A percentile compares a stretch with the other conserved stretches of the same genome.
phyloP scores from a whole-genome alignment of 2,888 invertebrate species.

The Stictocephala bisonia region DNA sequence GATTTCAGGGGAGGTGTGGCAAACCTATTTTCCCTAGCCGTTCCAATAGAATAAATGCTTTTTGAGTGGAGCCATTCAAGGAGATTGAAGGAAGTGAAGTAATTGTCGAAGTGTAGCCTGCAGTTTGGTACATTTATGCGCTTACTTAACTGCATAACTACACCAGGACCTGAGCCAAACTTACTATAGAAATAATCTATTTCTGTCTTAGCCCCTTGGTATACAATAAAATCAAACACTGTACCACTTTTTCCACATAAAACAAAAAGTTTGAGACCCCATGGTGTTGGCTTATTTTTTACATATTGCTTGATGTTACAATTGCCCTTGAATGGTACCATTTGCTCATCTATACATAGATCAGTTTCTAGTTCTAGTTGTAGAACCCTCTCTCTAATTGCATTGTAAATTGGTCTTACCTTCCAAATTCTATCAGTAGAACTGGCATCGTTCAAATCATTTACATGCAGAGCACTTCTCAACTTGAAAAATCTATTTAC shows the following conservation, averaged over 20 bases:
- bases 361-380: constrained; percentile 8
- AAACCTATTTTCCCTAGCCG: constrained; percentile 45
- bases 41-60: constrained; percentile 45
- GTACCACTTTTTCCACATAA: constrained; percentile 54
- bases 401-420: constrained; percentile 43
- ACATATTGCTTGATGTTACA: constrained; percentile 56
- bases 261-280: constrained; percentile 56
- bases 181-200: constrained; percentile 22
- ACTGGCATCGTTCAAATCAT: constrained; percentile 21
- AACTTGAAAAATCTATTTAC: constrained; percentile 52
- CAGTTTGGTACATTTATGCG: constrained; percentile 31
- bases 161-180: constrained; percentile 50
- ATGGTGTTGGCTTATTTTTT: constrained; percentile 54
- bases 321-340: constrained; percentile 57
- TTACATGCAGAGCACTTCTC: constrained; percentile 51
- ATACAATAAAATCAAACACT: constrained; percentile 55
- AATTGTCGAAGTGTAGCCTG: constrained; percentile 52
- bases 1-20: constrained; percentile 43
- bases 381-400: constrained; percentile 22
- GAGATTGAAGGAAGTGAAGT: constrained; percentile 45
- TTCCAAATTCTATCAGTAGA: constrained; percentile 44
- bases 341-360: constrained; percentile 49
- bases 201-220: constrained; percentile 54
- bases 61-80: constrained; percentile 29
- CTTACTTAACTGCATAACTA: constrained; percentile 49